Conservation (phyloP, 2,888 invertebrate species). For the Agrochola macilenta region DNA sequence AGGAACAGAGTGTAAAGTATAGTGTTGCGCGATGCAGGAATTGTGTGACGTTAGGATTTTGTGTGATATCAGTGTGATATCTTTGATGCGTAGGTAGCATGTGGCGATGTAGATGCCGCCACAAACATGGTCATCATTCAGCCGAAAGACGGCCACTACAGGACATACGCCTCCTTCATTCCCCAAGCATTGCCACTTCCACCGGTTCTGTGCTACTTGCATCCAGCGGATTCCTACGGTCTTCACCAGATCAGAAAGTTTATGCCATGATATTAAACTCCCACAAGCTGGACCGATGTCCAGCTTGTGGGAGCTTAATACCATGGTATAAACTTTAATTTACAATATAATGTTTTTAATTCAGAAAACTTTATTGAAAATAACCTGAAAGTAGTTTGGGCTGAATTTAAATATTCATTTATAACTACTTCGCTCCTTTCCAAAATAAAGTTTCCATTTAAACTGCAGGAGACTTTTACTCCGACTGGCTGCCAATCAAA, state of each 20-base stretch:
- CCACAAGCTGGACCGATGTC: too few species aligned
- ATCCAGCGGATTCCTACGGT: not conserved
- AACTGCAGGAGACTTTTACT: slow-evolving; percentile 1
- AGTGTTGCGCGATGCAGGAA: too few species aligned
- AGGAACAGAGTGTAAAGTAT: too few species aligned
- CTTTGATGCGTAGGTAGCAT: too few species aligned
- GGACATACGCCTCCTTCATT: too few species aligned
- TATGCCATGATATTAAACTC: too few species aligned
- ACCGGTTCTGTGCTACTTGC: not conserved
- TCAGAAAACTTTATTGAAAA: not conserved
- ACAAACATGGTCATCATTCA: not conserved
- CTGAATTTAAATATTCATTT: not conserved
- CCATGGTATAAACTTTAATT: not conserved
- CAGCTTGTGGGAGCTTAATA: too few species aligned
- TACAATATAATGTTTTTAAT: not conserved
- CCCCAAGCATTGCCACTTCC: not conserved
- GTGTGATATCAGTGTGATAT: too few species aligned
- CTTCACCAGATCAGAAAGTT: too few species aligned
- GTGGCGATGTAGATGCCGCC: too few species aligned
- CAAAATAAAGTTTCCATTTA: slow-evolving; percentile 12
- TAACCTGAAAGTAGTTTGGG: not conserved
- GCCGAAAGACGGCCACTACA: not conserved
- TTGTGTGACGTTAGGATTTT: too few species aligned
- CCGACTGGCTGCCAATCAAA: not conserved
- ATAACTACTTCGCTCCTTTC: too few species aligned